These are phyloP conservation scores for Ceratina australensis DNA, from an alignment of 1,140 invertebrate genomes.

Conservation along the genomic window DNA sequence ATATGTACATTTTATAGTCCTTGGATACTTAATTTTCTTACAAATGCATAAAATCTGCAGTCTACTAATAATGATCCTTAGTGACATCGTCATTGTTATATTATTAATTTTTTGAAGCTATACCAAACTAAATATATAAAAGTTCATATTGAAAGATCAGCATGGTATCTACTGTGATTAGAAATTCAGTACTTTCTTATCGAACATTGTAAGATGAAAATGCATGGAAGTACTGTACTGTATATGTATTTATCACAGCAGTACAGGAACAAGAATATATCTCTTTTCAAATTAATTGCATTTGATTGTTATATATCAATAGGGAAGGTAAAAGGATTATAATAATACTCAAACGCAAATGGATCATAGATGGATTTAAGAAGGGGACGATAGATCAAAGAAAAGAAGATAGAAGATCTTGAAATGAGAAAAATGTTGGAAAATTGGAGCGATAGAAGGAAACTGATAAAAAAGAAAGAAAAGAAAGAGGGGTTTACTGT, in stretches of 20 bases:
- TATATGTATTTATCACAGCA: slow-evolving; percentile 41
- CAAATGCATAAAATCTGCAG: no score
- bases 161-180: slow-evolving; percentile 36
- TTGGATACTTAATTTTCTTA: no score
- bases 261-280: slow-evolving; percentile 24
- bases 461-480: slow-evolving; percentile 46
- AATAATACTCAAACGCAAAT: slow-evolving; percentile 36
- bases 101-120: not conserved
- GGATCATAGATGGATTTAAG: slow-evolving; percentile 45
- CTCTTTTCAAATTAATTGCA: slow-evolving; percentile 41
- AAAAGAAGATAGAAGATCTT: slow-evolving; percentile 30
- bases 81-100: not conserved
- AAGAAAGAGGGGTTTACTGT: slow-evolving; percentile 78
- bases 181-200: slow-evolving; percentile 39
- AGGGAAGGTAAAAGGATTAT: slow-evolving; percentile 5
- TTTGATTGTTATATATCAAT: slow-evolving; percentile 33
- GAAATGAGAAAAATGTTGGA: slow-evolving; percentile 9
- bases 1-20: no score
- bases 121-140: not conserved
- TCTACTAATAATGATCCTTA: not conserved
- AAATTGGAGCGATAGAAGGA: slow-evolving; percentile 8
- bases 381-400: slow-evolving; percentile 14
- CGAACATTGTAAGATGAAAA: slow-evolving; percentile 21
- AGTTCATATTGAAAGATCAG: slow-evolving; percentile 21
- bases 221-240: slow-evolving; percentile 33